Conservation (phyloP, 2,797 vertebrate species). For the Fundulus diaphanus region DNA sequence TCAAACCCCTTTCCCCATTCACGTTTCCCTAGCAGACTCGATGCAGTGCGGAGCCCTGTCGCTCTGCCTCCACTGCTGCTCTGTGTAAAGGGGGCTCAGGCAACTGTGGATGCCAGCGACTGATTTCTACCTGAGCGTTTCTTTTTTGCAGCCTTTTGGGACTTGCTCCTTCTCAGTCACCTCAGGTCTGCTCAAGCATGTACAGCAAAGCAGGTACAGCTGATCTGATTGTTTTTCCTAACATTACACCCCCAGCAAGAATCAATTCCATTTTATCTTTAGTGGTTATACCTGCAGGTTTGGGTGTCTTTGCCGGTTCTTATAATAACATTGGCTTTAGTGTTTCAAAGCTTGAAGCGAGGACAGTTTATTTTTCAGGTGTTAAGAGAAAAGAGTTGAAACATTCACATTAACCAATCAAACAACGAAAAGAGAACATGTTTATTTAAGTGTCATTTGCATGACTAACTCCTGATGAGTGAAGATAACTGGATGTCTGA, state of each 20-base stretch:
- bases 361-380: not conserved
- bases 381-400: not conserved
- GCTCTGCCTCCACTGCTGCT: constrained; percentile 47
- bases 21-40: constrained; percentile 50
- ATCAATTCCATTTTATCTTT: constrained; percentile 65
- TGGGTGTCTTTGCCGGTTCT: constrained; percentile 45
- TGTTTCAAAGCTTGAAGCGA: constrained; percentile 19
- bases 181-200: constrained; percentile 49
- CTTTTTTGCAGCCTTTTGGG: constrained; percentile 25
- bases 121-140: constrained; percentile 35
- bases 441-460: constrained; percentile 5
- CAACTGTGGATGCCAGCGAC: constrained; percentile 49
- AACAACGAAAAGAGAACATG: constrained; percentile 1
- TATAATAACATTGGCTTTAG: constrained; percentile 41
- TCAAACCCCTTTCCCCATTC: constrained; percentile 42
- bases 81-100: constrained; percentile 34
- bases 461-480: constrained; percentile 1
- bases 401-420: not conserved
- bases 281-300: constrained; percentile 49
- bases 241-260: constrained; percentile 51
- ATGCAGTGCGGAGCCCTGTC: constrained; percentile 56
- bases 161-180: constrained; percentile 45
- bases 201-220: constrained; percentile 40
- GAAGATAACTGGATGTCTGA: not conserved
- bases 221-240: constrained; percentile 51